phyloP scores from a whole-genome alignment of 2,113 vertebrate genomes.

The Crotalus viridis region DNA sequence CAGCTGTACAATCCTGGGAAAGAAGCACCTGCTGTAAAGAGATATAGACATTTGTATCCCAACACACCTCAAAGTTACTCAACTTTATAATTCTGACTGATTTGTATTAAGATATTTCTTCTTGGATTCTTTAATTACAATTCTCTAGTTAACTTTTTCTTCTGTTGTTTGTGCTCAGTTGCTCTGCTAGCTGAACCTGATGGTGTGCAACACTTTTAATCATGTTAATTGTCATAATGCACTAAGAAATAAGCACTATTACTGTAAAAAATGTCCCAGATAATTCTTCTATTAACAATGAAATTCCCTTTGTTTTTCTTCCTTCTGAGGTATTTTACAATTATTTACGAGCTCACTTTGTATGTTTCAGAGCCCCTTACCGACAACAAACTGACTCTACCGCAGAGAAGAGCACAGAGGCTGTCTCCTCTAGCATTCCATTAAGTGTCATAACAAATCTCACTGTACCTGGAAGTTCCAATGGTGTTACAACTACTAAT shows the following conservation, averaged over 20 bases:
- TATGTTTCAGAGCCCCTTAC: constrained; percentile 73
- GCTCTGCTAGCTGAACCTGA: not conserved
- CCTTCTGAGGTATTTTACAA: not conserved
- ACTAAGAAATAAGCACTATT: not conserved
- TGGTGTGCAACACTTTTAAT: not conserved
- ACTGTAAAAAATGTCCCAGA: not conserved
- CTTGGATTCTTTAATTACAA: not conserved
- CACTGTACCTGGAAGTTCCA: constrained; percentile 62
- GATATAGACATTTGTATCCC: not conserved
- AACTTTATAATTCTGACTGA: not conserved
- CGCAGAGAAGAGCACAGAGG: constrained; percentile 67
- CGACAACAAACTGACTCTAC: constrained; percentile 67
- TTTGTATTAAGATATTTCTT: not conserved
- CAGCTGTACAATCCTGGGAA: not conserved
- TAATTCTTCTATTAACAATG: not conserved
- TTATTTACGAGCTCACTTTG: constrained; percentile 41
- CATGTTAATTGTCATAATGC: not conserved
- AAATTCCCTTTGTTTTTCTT: not conserved
- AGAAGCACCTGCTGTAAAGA: not conserved
- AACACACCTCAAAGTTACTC: not conserved
- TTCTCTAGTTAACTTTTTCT: not conserved
- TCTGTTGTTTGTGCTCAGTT: not conserved
- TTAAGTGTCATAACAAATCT: constrained; percentile 75
- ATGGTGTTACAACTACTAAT: constrained; percentile 50
- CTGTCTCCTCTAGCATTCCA: constrained; percentile 62